Conservation (phyloP, 2,797 vertebrate species). For the Lithobates pipiens region DNA sequence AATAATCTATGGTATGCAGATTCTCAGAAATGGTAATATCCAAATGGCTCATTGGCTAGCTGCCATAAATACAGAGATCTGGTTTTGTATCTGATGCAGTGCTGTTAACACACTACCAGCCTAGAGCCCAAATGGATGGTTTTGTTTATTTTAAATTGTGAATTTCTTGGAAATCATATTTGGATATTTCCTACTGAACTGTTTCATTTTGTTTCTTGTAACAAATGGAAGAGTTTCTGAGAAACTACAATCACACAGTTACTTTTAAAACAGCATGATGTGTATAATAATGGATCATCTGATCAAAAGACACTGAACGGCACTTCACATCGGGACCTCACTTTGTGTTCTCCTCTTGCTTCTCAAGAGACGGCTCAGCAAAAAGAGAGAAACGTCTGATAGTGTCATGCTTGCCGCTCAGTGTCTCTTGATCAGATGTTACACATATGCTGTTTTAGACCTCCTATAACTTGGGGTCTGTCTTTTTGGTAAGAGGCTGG, state of each 20-base stretch:
- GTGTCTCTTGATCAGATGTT: too few relatives aligned
- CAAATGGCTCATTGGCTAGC: not conserved
- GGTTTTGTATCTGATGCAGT: not conserved
- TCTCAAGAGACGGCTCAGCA: too few relatives aligned
- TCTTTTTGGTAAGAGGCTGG: too few relatives aligned
- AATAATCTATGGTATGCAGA: not conserved
- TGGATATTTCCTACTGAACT: not conserved
- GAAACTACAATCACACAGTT: not conserved
- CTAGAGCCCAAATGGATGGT: not conserved
- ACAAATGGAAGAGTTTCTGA: not conserved
- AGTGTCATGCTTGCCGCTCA: too few relatives aligned
- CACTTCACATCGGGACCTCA: too few relatives aligned
- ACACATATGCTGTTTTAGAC: too few relatives aligned
- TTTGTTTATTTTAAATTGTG: not conserved
- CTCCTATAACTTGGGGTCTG: too few relatives aligned
- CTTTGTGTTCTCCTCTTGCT: too few relatives aligned
- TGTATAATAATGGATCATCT: too few relatives aligned
- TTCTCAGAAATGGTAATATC: not conserved
- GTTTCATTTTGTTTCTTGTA: not conserved
- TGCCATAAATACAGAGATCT: slow-evolving; percentile 5
- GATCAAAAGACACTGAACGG: too few relatives aligned
- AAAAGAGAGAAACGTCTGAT: too few relatives aligned
- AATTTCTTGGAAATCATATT: not conserved
- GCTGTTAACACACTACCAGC: not conserved
- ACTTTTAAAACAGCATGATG: too few relatives aligned